Conservation (phyloP, 2,113 vertebrate genomes). For the Casuarius casuarius region DNA sequence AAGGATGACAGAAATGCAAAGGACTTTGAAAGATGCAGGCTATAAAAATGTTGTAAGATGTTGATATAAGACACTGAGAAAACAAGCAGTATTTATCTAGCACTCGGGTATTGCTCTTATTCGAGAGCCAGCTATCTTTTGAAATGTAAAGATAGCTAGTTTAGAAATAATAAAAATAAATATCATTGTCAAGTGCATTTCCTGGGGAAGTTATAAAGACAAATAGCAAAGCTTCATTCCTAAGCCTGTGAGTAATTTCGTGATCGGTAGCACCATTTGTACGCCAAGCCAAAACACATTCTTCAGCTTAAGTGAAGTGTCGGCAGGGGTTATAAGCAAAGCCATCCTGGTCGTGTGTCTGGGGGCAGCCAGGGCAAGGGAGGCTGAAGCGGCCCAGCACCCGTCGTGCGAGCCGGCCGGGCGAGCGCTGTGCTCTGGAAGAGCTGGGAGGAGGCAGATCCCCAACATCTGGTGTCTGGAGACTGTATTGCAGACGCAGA, state of each 20-base stretch:
- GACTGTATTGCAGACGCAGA: not conserved
- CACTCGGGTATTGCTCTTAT: not conserved
- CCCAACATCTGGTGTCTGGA: conserved; percentile 33
- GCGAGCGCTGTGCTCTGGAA: not conserved
- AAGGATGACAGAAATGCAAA: not conserved
- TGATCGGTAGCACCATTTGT: not conserved
- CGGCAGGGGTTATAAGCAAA: not conserved
- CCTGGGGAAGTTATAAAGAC: not conserved
- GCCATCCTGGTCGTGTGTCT: not conserved
- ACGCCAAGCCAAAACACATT: not conserved
- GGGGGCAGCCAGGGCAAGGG: not conserved
- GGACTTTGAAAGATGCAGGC: not conserved
- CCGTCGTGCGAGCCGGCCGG: not conserved
- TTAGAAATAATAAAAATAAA: conserved; percentile 4
- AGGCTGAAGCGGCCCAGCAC: not conserved
- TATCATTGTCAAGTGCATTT: not conserved
- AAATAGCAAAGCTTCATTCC: not conserved
- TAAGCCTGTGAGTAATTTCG: not conserved
- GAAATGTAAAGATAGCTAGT: not conserved
- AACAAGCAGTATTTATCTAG: not conserved
- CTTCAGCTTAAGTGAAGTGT: not conserved
- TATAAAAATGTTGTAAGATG: not conserved
- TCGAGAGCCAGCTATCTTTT: not conserved
- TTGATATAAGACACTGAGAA: not conserved
- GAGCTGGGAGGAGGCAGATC: not conserved